phyloP scores from a whole-genome alignment of 2,113 vertebrate species.

The Thomomys bottae region DNA sequence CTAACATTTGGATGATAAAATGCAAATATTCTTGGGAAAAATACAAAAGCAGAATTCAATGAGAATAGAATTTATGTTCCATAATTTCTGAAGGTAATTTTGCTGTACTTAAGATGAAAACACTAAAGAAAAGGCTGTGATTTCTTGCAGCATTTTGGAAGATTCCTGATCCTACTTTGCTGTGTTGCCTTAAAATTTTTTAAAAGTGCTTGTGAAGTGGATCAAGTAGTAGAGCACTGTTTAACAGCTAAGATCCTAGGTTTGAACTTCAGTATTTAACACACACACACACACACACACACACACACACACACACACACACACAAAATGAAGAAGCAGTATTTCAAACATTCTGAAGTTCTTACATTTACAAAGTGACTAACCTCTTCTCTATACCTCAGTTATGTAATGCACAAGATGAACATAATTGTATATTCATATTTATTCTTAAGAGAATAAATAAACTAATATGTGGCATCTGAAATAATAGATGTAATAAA shows the following conservation, averaged over 20 bases:
- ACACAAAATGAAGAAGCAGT: not conserved
- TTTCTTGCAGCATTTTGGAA: not conserved
- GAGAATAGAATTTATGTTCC: not conserved
- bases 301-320: no score
- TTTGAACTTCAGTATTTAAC: no score
- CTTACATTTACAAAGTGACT: not conserved
- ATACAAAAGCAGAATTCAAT: constrained; percentile 9
- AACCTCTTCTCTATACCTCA: not conserved
- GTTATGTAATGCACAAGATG: constrained; percentile 1
- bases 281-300: no score
- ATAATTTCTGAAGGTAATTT: not conserved
- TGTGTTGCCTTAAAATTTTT: not conserved
- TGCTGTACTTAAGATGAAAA: not conserved
- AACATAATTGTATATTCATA: not conserved
- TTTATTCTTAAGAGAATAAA: not conserved
- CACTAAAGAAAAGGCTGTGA: not conserved
- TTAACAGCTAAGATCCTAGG: no score
- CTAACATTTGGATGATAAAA: not conserved
- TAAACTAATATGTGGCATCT: not conserved
- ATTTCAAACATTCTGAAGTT: not conserved
- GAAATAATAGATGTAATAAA: constrained; percentile 15
- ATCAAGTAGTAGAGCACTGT: no score
- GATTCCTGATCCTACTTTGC: not conserved
- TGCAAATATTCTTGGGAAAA: not conserved
- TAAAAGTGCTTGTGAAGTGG: no score